These are phyloP conservation scores for Thyatira batis DNA, from an alignment of 2,888 invertebrate genomes.

Conservation along the genomic window DNA sequence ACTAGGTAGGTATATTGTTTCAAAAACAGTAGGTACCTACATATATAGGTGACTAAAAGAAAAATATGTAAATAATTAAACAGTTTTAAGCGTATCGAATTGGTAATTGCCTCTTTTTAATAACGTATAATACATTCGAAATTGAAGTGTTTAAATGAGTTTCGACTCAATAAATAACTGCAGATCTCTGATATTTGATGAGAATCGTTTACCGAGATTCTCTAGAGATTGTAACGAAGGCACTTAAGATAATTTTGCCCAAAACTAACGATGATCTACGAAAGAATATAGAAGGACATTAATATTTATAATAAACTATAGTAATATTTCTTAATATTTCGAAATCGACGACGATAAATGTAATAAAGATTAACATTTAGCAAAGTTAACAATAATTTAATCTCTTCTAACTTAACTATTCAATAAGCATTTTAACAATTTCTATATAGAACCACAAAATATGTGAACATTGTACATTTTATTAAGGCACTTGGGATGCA, in stretches of 20 bases:
- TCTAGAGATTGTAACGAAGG: constrained; percentile 67
- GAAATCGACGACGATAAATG: constrained; percentile 41
- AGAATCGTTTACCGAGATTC: constrained; percentile 63
- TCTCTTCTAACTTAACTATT: constrained; percentile 75
- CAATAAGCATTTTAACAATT: constrained; percentile 73
- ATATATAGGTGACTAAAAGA: too few relatives aligned
- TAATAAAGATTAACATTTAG: constrained; percentile 75
- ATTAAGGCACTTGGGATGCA: constrained; percentile 79
- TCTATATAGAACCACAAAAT: constrained; percentile 68
- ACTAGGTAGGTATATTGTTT: too few relatives aligned
- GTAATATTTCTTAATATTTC: constrained; percentile 29
- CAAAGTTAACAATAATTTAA: constrained; percentile 82
- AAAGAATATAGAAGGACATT: constrained; percentile 37
- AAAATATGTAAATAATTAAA: constrained; percentile 28
- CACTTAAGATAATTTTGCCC: constrained; percentile 48
- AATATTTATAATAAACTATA: constrained; percentile 34
- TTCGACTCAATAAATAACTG: constrained; percentile 4
- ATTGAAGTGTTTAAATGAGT: neutral
- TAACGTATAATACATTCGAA: neutral
- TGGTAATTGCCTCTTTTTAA: neutral
- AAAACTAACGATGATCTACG: constrained; percentile 47
- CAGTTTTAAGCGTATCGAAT: constrained; percentile 21
- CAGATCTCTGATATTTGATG: constrained; percentile 39
- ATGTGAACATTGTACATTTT: constrained; percentile 73
- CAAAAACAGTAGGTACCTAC: too few relatives aligned